Conservation (phyloP, 2,888 invertebrate species). For the Dascillus cervinus region DNA sequence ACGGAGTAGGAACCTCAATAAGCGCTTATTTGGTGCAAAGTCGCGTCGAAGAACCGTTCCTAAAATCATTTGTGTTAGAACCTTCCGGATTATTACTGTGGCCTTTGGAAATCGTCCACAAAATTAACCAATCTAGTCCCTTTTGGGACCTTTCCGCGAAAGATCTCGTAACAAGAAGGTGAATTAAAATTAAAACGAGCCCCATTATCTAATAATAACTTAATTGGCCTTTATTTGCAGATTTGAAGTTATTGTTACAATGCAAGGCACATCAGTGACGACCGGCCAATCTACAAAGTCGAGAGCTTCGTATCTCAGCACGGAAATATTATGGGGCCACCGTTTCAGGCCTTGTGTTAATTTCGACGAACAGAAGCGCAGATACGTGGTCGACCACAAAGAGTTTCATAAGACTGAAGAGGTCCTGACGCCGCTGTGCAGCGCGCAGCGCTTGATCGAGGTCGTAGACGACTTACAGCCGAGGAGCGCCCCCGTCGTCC, state of each 20-base stretch:
- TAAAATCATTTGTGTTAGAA: slow-evolving; percentile 59
- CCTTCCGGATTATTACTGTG: slow-evolving; percentile 64
- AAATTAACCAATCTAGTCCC: slow-evolving; percentile 70
- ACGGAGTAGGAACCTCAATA: slow-evolving; percentile 72
- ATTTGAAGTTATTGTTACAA: slow-evolving; percentile 73
- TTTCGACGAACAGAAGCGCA: slow-evolving; percentile 50
- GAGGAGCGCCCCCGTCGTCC: too few relatives aligned
- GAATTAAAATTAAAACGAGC: too few relatives aligned
- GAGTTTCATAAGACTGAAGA: slow-evolving; percentile 58
- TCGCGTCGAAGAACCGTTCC: slow-evolving; percentile 62
- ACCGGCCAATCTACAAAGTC: slow-evolving; percentile 68
- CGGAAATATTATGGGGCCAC: slow-evolving; percentile 80
- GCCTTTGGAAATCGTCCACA: slow-evolving; percentile 82
- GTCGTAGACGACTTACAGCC: slow-evolving; percentile 37
- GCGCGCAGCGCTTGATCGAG: slow-evolving; percentile 74
- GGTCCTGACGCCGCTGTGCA: slow-evolving; percentile 73
- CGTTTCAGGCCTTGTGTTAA: slow-evolving; percentile 51
- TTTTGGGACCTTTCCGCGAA: slow-evolving; percentile 70
- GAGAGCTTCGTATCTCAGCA: slow-evolving; percentile 69
- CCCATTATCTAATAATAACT: too few relatives aligned
- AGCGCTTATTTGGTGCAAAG: slow-evolving; percentile 59
- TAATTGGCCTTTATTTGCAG: slow-evolving; percentile 39
- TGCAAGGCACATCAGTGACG: slow-evolving; percentile 73
- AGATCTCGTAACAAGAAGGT: slow-evolving; percentile 62
- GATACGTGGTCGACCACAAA: slow-evolving; percentile 55